Conservation (phyloP, 2,797 vertebrate species). For the Limosa lapponica region DNA sequence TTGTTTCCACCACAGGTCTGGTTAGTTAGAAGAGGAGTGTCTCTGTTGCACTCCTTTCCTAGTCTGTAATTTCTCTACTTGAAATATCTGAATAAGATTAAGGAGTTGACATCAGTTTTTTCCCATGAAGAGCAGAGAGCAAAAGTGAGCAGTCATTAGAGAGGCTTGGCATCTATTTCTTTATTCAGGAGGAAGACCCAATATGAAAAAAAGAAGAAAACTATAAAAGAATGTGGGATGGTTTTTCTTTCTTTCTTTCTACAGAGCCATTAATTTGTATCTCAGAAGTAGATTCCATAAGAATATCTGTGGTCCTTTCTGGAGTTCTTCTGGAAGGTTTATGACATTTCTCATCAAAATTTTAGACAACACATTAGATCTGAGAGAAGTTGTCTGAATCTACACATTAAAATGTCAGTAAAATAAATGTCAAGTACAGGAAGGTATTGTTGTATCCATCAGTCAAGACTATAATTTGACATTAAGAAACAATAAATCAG, state of each 20-base stretch:
- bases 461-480: not conserved
- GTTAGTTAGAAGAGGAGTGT: not conserved
- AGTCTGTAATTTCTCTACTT: not conserved
- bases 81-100: not conserved
- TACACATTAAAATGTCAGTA: not conserved
- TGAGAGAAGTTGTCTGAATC: not conserved
- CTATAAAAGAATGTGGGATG: fast-evolving
- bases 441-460: not conserved
- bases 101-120: not conserved
- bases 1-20: not conserved
- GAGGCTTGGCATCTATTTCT: not conserved
- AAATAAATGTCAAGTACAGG: conserved; percentile 6
- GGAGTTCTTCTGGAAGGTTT: not conserved
- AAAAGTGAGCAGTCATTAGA: not conserved
- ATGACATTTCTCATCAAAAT: not conserved
- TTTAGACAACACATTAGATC: not conserved
- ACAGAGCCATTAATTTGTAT: not conserved
- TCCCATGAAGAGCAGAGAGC: not conserved
- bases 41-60: not conserved
- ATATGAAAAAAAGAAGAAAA: not conserved
- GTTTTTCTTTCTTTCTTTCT: no score
- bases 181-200: not conserved
- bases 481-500: conserved; percentile 13
- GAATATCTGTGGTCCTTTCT: not conserved
- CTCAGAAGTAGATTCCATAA: not conserved